phyloP scores from a whole-genome alignment of 2,888 invertebrate genomes.

The Cephus pulcher region DNA sequence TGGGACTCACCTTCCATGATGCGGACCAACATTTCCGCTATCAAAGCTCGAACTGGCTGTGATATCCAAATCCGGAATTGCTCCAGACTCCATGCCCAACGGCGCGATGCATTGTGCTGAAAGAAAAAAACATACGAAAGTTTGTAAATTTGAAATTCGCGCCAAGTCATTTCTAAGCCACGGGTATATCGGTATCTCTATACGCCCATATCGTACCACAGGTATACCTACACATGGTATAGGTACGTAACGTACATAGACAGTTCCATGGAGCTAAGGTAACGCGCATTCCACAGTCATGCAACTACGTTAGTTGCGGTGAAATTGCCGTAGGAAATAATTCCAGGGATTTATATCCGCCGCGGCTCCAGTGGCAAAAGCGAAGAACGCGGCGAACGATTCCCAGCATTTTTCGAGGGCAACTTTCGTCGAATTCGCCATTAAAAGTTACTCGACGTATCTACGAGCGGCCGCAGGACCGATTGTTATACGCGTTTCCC shows the following conservation, averaged over 20 bases:
- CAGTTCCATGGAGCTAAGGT: background rate
- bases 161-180: background rate
- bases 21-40: conserved; percentile 85
- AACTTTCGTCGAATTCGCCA: background rate
- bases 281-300: background rate
- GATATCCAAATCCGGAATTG: conserved; percentile 83
- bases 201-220: background rate
- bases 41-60: conserved; percentile 89
- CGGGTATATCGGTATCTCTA: background rate
- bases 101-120: conserved; percentile 84
- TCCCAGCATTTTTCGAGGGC: background rate
- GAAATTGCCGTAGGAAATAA: background rate
- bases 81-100: conserved; percentile 87
- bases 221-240: background rate
- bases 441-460: background rate
- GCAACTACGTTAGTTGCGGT: background rate
- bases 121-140: conserved; percentile 55
- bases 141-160: background rate
- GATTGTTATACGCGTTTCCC: background rate
- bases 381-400: background rate
- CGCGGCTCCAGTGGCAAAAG: background rate
- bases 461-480: background rate
- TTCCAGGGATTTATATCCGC: background rate
- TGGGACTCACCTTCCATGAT: conserved; percentile 80
- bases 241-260: background rate